These are phyloP conservation scores for Lethocerus indicus DNA, from an alignment of 1,140 invertebrate genomes.

Conservation along the genomic window DNA sequence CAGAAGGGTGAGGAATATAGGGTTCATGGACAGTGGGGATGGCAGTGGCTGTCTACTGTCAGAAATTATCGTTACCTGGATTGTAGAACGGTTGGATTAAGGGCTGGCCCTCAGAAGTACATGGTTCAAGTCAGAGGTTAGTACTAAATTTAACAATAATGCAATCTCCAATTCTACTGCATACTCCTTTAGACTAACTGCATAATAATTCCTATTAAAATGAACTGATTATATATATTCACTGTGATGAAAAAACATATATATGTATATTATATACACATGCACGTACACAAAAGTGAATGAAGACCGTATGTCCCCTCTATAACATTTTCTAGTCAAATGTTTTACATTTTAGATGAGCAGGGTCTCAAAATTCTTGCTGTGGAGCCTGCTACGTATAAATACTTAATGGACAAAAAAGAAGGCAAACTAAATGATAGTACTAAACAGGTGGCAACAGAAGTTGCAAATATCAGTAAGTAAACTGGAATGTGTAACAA, in stretches of 20 bases:
- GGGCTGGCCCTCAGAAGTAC: conserved; percentile 53
- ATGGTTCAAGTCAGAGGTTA: conserved; percentile 60
- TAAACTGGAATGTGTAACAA: neutral
- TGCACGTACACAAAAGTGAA: too few relatives aligned
- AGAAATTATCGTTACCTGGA: conserved; percentile 30
- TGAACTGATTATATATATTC: neutral
- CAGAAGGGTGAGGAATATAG: conserved; percentile 96
- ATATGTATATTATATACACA: too few relatives aligned
- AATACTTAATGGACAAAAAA: conserved; percentile 37
- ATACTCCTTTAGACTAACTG: too few relatives aligned
- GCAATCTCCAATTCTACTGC: too few relatives aligned
- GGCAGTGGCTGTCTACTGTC: conserved; percentile 73
- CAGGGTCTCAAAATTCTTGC: conserved; percentile 45
- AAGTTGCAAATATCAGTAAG: conserved; percentile 18
- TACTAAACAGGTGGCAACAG: conserved; percentile 3
- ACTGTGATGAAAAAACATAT: too few relatives aligned
- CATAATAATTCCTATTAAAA: neutral
- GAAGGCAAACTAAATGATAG: conserved; percentile 19
- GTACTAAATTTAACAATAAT: conserved; percentile 12
- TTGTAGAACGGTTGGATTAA: conserved; percentile 34
- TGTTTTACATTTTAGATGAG: conserved; percentile 18
- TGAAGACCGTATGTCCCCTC: too few relatives aligned
- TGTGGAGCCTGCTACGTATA: conserved; percentile 54
- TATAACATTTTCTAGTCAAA: too few relatives aligned
- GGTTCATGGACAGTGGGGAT: conserved; percentile 87